Evolutionary conservation across 2,888 invertebrate genomes (phyloP).

Genomic region (Proisotoma minuta): DNA sequence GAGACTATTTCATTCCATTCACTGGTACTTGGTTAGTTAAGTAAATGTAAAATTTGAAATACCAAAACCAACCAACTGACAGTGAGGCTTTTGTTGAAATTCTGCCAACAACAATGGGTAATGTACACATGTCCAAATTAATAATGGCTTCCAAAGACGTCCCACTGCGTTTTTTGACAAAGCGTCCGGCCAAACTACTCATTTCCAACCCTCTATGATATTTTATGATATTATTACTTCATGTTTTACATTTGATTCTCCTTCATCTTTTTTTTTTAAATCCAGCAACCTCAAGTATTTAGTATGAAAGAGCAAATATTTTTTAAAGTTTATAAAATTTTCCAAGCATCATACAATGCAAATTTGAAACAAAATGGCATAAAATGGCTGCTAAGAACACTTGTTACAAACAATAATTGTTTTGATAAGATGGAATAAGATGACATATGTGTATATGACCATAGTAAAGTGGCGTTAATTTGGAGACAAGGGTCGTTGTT

Average conservation of each 20-base stretch:
- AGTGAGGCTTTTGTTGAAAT: slow-evolving; percentile 11
- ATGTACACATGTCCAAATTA: slow-evolving; percentile 20
- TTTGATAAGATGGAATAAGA: too few relatives aligned
- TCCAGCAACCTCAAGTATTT: not conserved
- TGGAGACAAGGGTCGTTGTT: too few relatives aligned
- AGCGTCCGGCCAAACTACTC: not conserved
- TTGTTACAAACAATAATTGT: too few relatives aligned
- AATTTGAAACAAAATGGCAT: too few relatives aligned
- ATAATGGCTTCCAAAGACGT: slow-evolving; percentile 18
- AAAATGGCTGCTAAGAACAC: too few relatives aligned
- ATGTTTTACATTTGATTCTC: not conserved
- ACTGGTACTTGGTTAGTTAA: not conserved
- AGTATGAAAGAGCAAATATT: not conserved
- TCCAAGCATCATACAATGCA: too few relatives aligned
- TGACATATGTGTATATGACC: too few relatives aligned
- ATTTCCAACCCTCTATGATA: not conserved
- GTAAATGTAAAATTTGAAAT: not conserved
- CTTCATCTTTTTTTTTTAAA: not conserved
- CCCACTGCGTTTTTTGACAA: slow-evolving; percentile 15
- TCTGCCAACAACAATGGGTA: slow-evolving; percentile 11
- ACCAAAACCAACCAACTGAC: slow-evolving; percentile 7
- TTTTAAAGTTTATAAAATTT: too few relatives aligned
- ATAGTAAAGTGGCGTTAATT: too few relatives aligned
- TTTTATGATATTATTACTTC: not conserved
- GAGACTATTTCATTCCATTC: slow-evolving; percentile 2